Evolutionary conservation across 2,113 vertebrate species (phyloP).

Genomic region (Nerophis ophidion): DNA sequence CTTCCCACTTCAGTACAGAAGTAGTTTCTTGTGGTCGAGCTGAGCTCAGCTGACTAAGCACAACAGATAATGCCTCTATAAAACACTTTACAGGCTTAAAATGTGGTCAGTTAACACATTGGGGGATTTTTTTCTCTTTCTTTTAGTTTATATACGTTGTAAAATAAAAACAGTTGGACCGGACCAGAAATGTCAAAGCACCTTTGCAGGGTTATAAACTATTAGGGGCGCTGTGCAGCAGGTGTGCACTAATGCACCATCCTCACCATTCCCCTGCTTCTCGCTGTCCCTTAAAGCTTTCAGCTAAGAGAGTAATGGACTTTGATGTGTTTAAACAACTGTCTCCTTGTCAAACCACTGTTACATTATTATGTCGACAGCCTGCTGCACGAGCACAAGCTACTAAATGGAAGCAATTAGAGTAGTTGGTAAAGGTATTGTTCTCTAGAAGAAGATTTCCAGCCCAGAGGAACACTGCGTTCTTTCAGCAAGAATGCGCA

Average conservation of each 20-base stretch:
- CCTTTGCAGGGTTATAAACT: conserved; percentile 4
- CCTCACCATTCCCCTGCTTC: neutral
- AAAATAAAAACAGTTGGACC: neutral
- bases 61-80: neutral
- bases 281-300: neutral
- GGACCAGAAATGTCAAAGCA: conserved; percentile 1
- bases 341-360: neutral
- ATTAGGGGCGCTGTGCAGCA: neutral
- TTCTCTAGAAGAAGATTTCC: neutral
- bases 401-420: neutral
- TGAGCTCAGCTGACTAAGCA: neutral
- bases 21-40: too few relatives aligned
- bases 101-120: neutral
- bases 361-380: neutral
- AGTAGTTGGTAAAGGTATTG: neutral
- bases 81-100: neutral
- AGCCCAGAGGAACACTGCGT: neutral
- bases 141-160: neutral
- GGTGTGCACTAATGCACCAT: neutral
- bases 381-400: neutral
- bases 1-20: too few relatives aligned
- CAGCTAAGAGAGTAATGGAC: neutral
- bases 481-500: neutral
- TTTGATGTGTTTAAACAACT: neutral
- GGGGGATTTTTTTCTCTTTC: neutral